Base-by-base conservation (phyloP, 2,888 invertebrate species). In the Leptogaster cylindrica region DNA sequence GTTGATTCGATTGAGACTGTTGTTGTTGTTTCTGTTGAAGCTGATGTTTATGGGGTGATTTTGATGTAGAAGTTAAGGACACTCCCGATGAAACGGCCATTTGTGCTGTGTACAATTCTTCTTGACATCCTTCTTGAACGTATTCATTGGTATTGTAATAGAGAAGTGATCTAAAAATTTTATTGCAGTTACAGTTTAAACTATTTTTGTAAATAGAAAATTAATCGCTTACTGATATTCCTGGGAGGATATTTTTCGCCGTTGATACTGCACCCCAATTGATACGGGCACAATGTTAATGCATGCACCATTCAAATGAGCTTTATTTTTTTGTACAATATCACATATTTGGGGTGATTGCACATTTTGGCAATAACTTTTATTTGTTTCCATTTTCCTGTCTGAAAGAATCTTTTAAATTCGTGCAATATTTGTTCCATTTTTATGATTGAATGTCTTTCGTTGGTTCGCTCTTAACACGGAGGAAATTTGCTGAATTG, bases 261-360 rank as follows among this genome's bases (percentile, higher is more conserved):
- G 78, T 74, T 80, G 78, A 73, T 81, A 80, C 72, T 81, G 81
- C 66, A 80, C 70, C 64, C 78, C 79, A 70, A 80, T 71, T 58
- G 80, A 78, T 70, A 79, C 77, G 39, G 80, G 77, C 76, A 80
- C 78, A 67, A 81, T 76, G 73, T 81, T 81, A 70, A 81, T 79
- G 72, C 78, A 81, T 65, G 72, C 71, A 69, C 69, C 71, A 72
- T 74, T 74, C 66, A 74, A 69, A 66, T 74, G 73, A 71, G 75
- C 71, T 68, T 75, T 75, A 44, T 71, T 72, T 70, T 73, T 69
- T 67, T 44, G 50, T 70, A 70, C 33, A 66, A 39, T 50, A 39
- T 67, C 48, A n/a, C 73, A 65, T 14, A 71, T 71, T 46, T 71
- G 72, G 50, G 66, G 69, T 68, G 69, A 70, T 70, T 20, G 69